phyloP scores from a whole-genome alignment of 1,140 invertebrate genomes.

The Saccostrea cuccullata region DNA sequence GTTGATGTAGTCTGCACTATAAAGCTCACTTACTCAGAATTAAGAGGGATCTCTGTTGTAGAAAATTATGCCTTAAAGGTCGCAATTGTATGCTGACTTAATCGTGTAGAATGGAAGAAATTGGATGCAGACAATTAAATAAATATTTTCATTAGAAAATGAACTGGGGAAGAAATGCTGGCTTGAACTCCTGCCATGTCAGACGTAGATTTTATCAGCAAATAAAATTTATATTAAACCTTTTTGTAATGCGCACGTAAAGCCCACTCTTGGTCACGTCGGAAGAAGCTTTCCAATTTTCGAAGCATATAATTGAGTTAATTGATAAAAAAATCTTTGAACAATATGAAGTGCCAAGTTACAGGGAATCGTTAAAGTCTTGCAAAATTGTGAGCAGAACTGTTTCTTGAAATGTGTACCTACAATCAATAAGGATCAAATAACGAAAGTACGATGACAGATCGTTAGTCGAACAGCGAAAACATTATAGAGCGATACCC shows the following conservation, averaged over 20 bases:
- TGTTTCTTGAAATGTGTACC: not conserved
- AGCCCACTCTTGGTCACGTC: conserved; percentile 22
- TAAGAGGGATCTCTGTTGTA: not conserved
- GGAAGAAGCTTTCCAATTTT: conserved; percentile 27
- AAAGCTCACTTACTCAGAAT: not conserved
- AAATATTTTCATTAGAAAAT: conserved; percentile 36
- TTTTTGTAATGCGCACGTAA: conserved; percentile 9
- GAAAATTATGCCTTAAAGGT: conserved; percentile 17
- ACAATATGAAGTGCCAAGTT: conserved; percentile 17
- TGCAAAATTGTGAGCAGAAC: not conserved
- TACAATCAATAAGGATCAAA: conserved; percentile 27
- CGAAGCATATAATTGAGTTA: conserved; percentile 34
- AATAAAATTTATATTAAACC: conserved; percentile 29
- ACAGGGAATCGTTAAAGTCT: not conserved
- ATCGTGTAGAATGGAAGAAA: conserved; percentile 17
- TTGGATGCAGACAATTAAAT: conserved; percentile 33
- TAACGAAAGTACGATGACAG: conserved; percentile 3
- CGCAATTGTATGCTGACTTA: not conserved
- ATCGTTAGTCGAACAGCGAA: conserved; percentile 31
- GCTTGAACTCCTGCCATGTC: conserved; percentile 22
- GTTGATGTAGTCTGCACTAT: not conserved
- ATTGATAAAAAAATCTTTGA: conserved; percentile 32
- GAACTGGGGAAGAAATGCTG: conserved; percentile 7
- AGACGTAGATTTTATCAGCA: conserved; percentile 27
- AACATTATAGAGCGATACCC: not conserved